phyloP scores from a whole-genome alignment of 92 coral and sea anemone genomes.

The Anthopleura xanthogrammica region DNA sequence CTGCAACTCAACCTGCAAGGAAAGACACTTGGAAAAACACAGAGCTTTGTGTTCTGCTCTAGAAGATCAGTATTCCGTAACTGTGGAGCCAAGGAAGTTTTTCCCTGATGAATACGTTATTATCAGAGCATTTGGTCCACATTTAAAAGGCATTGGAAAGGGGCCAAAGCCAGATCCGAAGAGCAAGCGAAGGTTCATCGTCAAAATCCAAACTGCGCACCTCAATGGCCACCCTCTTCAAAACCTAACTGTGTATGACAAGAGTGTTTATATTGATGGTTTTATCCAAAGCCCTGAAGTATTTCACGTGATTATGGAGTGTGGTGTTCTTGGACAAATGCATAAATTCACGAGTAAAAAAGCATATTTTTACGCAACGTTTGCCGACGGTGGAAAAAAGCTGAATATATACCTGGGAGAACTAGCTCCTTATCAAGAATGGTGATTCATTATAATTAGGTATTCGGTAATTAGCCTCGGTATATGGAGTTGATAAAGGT shows the following conservation, averaged over 20 bases:
- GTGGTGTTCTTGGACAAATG: slow-evolving; percentile 54
- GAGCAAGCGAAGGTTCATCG: slow-evolving; percentile 39
- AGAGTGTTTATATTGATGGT: too few species aligned
- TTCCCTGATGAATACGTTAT: too few species aligned
- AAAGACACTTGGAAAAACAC: slow-evolving; percentile 42
- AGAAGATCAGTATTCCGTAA: slow-evolving; percentile 39
- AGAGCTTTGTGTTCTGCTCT: slow-evolving; percentile 37
- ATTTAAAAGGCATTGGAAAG: slow-evolving; percentile 54
- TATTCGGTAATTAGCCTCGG: slow-evolving; percentile 27
- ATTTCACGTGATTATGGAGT: slow-evolving; percentile 47
- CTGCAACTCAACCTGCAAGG: slow-evolving; percentile 49
- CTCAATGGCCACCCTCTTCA: slow-evolving; percentile 56
- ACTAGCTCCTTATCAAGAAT: neutral
- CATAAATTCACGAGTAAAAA: slow-evolving; percentile 48
- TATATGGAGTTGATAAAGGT: slow-evolving; percentile 33
- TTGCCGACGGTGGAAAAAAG: slow-evolving; percentile 2
- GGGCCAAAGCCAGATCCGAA: slow-evolving; percentile 41
- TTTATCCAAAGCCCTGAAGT: too few species aligned
- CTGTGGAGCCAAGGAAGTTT: neutral
- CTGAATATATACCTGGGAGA: too few species aligned
- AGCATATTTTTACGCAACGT: slow-evolving; percentile 47
- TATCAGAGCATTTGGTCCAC: slow-evolving; percentile 46
- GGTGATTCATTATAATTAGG: too few species aligned
- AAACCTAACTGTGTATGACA: neutral
- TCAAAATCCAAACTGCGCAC: slow-evolving; percentile 50